Evolutionary conservation across 1,140 invertebrate genomes (phyloP).

Genomic region (Caenorhabditis elegans): DNA sequence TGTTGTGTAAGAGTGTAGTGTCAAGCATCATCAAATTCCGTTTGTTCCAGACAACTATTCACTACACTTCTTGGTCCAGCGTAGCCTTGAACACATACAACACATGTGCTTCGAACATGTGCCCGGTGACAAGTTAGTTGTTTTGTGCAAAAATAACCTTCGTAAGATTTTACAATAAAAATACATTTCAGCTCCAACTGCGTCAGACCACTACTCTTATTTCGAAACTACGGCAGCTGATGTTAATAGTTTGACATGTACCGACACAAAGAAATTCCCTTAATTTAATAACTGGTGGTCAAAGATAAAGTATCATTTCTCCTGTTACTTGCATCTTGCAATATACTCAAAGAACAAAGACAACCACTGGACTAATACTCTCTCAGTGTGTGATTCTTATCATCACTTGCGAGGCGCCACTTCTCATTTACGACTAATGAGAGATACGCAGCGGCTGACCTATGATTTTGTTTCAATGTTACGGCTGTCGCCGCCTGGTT

Average conservation of each 20-base stretch:
- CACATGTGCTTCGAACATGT: neutral
- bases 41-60: neutral
- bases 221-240: slow-evolving; percentile 1
- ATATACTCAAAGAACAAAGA: too few species aligned
- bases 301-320: neutral
- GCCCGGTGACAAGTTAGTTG: neutral
- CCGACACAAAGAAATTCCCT: slow-evolving; percentile 6
- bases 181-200: neutral
- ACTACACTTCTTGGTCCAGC: slow-evolving; percentile 1
- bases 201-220: slow-evolving; percentile 8
- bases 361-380: too few species aligned
- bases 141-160: neutral
- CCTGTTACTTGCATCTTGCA: neutral
- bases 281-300: neutral
- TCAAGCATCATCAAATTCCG: neutral
- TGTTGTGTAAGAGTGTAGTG: neutral
- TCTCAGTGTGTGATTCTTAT: too few species aligned
- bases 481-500: slow-evolving; percentile 51
- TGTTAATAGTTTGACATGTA: neutral
- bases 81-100: neutral
- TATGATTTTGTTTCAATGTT: too few species aligned
- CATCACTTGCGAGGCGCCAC: neutral
- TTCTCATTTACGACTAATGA: too few species aligned
- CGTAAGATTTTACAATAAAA: neutral
- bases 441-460: too few species aligned